phyloP scores from a whole-genome alignment of 2,113 vertebrate species.

The human region GRCh38 chr6:107511501-107512000 shows the following conservation, averaged over 20 bases:
- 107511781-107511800: conserved; percentile 18
- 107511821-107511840: background rate
- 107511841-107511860: conserved; percentile 44
- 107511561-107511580: conserved; percentile 37
- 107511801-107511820: conserved; percentile 2
- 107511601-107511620: conserved; percentile 55
- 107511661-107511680: conserved; percentile 57
- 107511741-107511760: background rate
- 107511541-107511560: background rate
- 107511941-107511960: background rate
- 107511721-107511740: background rate
- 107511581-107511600: conserved; percentile 53
- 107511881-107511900: conserved; percentile 72
- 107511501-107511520: background rate
- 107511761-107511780: background rate
- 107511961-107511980: conserved; percentile 59
- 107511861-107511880: conserved; percentile 57
- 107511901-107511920: conserved; percentile 76
- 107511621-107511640: conserved; percentile 46
- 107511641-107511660: conserved; percentile 53
- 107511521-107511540: background rate
- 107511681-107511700: conserved; percentile 44
- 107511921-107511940: conserved; percentile 66
- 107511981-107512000: conserved; percentile 63
- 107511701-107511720: conserved; percentile 18